Evolutionary conservation across 1,140 invertebrate genomes (phyloP), one percentile per base, ranked within the genome.

Genomic region (Drosophila hydei): DNA sequence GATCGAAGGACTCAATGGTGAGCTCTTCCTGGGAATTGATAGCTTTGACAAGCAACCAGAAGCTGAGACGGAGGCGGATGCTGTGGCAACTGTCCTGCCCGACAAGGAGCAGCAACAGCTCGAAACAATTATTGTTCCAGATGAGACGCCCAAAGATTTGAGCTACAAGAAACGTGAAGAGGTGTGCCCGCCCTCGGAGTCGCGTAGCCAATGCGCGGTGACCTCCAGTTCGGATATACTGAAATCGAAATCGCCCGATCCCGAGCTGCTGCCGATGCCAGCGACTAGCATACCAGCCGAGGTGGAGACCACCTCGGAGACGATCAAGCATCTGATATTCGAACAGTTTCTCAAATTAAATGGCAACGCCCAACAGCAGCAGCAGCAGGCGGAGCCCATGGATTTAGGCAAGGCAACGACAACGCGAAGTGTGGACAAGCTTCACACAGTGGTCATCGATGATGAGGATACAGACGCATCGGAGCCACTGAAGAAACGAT

Each of bases 341-440:
- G 90, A 91, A 54, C 90, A 91, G 68, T 88, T 91, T 65, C 83
- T 91, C 18, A 91, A 91, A 43, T 61, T 89, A 16, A 91, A 89
- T 48, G 72, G 69, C 51, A 79, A 78, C 63, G 27, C 67, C 14
- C 94, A 95, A 83, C 48, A 18, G 21, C 45, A 25, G 21, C 45
- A 47, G 42, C 61, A 67, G 23, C 94, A 95, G 83, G 94, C 93
- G 62, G 94, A 95, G 89, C 94, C 94, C 1, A 91, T 95, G 36
- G 94, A 95, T 91, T 89, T 95, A 58, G 94, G 94, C 3, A 88
- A 88, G 16, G 47, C 65, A 18, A 23, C 59, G 7, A 25, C 38
- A 8, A 25, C 93, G 18, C 5, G 94, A 0, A 60, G 93, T 69
- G 93, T 72, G 7, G 67, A 94, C 72, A 93, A 84, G n/a, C 72